These are phyloP conservation scores for Acrossocheilus wenchowensis DNA, from an alignment of 2,797 vertebrate genomes.

Conservation along the genomic window DNA sequence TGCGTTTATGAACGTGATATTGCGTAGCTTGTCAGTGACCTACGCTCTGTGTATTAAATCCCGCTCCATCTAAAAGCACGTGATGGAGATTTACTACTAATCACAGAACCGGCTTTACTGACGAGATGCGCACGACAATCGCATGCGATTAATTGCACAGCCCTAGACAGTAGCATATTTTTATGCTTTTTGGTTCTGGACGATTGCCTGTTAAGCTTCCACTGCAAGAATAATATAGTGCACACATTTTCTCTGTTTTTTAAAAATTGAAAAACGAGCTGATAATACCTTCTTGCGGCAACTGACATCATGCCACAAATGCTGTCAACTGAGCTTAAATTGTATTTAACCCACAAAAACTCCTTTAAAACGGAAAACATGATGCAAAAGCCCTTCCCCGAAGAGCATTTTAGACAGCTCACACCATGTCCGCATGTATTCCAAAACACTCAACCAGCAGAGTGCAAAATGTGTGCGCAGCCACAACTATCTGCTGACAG, in stretches of 20 bases:
- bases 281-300: not conserved
- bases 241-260: not conserved
- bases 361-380: not conserved
- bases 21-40: too few species aligned
- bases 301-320: not conserved
- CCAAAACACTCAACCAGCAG: conserved; percentile 29
- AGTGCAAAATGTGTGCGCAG: conserved; percentile 47
- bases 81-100: too few species aligned
- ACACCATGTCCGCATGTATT: not conserved
- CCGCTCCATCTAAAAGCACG: too few species aligned
- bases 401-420: conserved; percentile 4
- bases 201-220: not conserved
- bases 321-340: conserved; percentile 7
- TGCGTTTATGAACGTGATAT: too few species aligned
- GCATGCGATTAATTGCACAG: too few species aligned
- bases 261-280: not conserved
- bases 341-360: conserved; percentile 4
- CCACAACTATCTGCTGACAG: conserved; percentile 66
- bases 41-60: too few species aligned
- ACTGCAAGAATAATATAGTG: not conserved
- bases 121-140: too few species aligned
- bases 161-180: not conserved
- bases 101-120: too few species aligned
- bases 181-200: not conserved
- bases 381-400: conserved; percentile 19